phyloP scores from a whole-genome alignment of 1,140 invertebrate genomes.

The Drosophila gunungcola region DNA sequence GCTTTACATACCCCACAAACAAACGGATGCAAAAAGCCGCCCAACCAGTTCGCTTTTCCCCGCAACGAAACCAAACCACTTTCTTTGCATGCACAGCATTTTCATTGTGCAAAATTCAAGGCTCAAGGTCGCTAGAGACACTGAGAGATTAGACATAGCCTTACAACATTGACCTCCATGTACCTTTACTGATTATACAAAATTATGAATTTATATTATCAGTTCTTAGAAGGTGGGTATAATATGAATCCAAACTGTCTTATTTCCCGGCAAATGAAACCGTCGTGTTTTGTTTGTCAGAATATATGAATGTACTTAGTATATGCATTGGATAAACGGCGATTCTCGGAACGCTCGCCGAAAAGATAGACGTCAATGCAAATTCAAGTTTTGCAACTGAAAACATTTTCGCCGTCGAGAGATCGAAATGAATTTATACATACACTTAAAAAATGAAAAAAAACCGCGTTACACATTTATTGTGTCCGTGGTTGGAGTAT shows the following conservation, averaged over 20 bases:
- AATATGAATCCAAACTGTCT: not conserved
- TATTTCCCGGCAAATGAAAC: slow-evolving; percentile 3
- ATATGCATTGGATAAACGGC: slow-evolving; percentile 8
- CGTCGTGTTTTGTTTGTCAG: not conserved
- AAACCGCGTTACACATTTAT: slow-evolving; percentile 45
- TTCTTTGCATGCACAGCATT: slow-evolving; percentile 18
- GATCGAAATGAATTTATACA: slow-evolving; percentile 45
- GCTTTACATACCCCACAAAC: slow-evolving; percentile 23
- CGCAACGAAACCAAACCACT: slow-evolving; percentile 15
- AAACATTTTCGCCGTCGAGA: slow-evolving; percentile 45
- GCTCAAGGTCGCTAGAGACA: not conserved
- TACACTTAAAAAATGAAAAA: slow-evolving; percentile 19
- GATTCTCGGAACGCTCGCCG: slow-evolving; percentile 27
- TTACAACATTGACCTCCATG: not conserved
- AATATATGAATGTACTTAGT: not conserved
- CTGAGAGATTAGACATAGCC: not conserved
- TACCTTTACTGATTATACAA: not conserved
- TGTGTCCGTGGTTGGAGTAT: slow-evolving; percentile 9
- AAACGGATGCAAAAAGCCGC: slow-evolving; percentile 25
- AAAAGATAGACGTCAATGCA: slow-evolving; percentile 52
- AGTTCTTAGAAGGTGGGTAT: not conserved
- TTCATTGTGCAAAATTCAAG: slow-evolving; percentile 2
- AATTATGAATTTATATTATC: not conserved
- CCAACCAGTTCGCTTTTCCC: slow-evolving; percentile 37
- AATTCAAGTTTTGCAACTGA: slow-evolving; percentile 52